Conservation (phyloP, 2,113 vertebrate species). For the Misgurnus mizolepis region DNA sequence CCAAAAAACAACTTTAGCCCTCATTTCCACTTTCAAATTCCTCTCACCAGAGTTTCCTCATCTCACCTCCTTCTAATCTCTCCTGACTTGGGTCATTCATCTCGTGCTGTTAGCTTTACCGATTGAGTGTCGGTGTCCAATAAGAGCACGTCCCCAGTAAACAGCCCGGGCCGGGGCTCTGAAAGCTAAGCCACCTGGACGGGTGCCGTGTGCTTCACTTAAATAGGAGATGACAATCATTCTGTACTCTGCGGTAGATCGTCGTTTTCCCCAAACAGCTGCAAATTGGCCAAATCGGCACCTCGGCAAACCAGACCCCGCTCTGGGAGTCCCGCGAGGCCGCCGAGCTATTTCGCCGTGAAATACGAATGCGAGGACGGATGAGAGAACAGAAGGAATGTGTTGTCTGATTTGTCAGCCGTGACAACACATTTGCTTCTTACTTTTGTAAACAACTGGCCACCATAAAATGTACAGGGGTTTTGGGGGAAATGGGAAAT, state of each 20-base stretch:
- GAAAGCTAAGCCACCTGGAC: slow-evolving; percentile 30
- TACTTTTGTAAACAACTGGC: slow-evolving; percentile 27
- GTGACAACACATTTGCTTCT: slow-evolving; percentile 29
- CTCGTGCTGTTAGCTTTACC: slow-evolving; percentile 16
- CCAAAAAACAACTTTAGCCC: background rate
- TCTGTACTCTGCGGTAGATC: slow-evolving; percentile 41
- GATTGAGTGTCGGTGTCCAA: slow-evolving; percentile 27
- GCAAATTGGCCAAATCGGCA: slow-evolving; percentile 42
- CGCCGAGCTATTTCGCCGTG: background rate
- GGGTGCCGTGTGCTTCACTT: slow-evolving; percentile 9
- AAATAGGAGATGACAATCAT: slow-evolving; percentile 47
- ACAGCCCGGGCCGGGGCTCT: slow-evolving; percentile 17
- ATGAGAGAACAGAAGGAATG: slow-evolving; percentile 18
- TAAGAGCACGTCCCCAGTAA: slow-evolving; percentile 37
- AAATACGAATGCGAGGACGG: slow-evolving; percentile 12
- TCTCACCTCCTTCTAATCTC: slow-evolving; percentile 8
- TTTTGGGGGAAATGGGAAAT: slow-evolving; percentile 8
- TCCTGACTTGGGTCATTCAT: slow-evolving; percentile 3
- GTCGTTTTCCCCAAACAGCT: slow-evolving; percentile 12
- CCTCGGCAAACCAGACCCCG: slow-evolving; percentile 15
- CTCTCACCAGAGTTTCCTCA: slow-evolving; percentile 2
- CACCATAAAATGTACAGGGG: slow-evolving; percentile 2
- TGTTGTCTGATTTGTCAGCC: slow-evolving; percentile 19
- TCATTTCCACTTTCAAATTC: slow-evolving; percentile 21
- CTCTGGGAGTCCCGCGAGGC: slow-evolving; percentile 11